A percentile compares a stretch with the other conserved stretches of the same genome.
These are phyloP conservation scores for Phocoena sinus DNA, from an alignment of 2,113 vertebrate genomes.

Conservation along the genomic window DNA sequence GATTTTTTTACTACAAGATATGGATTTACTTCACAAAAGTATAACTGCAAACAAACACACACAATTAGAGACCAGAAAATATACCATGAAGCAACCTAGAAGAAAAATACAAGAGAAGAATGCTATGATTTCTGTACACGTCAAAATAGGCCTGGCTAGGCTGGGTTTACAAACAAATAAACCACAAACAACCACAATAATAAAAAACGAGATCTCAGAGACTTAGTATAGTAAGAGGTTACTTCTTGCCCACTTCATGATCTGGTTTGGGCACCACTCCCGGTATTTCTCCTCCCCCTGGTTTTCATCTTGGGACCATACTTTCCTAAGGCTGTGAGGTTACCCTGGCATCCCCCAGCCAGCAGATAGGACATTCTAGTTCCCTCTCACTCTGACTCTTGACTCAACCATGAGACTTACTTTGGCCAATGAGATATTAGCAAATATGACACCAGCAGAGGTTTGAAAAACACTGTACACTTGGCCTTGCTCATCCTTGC, in stretches of 20 bases:
- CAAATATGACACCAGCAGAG: background rate
- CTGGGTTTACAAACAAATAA: background rate
- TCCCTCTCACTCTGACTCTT: background rate
- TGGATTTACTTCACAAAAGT: background rate
- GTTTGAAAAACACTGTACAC: background rate
- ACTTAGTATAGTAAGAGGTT: background rate
- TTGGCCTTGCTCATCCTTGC: background rate
- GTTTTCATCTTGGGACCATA: background rate
- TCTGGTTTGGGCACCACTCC: background rate
- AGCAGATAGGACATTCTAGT: background rate
- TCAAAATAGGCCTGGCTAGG: background rate
- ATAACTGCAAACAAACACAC: background rate
- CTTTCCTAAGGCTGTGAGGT: background rate
- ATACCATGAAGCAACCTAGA: background rate
- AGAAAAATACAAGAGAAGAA: background rate
- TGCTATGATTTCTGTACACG: background rate
- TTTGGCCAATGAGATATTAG: background rate
- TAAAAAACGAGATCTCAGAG: background rate
- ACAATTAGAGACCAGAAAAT: background rate
- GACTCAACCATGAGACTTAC: background rate
- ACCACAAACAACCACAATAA: background rate
- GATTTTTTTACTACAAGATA: background rate
- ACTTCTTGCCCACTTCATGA: background rate
- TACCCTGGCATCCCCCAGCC: background rate
- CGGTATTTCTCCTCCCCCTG: background rate